phyloP scores from a whole-genome alignment of 2,888 invertebrate species.

The Danaus chrysippus region DNA sequence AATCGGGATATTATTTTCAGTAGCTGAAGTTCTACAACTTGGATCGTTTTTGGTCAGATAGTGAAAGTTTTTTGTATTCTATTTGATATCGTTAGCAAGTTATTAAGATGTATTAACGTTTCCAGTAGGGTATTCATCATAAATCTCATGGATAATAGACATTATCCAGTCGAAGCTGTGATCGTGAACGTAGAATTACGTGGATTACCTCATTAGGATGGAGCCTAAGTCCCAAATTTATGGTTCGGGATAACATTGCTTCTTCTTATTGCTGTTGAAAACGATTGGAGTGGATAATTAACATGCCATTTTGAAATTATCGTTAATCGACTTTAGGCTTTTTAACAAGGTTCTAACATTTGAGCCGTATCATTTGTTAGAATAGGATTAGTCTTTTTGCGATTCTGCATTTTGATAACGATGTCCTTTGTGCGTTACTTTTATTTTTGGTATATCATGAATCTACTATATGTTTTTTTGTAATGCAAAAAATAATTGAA shows the following conservation, averaged over 20 bases:
- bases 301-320: constrained; percentile 9
- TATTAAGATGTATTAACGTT: constrained; percentile 10
- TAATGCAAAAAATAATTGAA: too few relatives aligned
- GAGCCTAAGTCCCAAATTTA: constrained; percentile 35
- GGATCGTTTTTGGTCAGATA: background rate
- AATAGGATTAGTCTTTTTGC: too few relatives aligned
- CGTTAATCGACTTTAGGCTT: background rate
- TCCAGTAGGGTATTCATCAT: constrained; percentile 22
- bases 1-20: too few relatives aligned
- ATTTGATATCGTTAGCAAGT: background rate
- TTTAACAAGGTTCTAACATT: background rate
- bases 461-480: too few relatives aligned
- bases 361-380: too few relatives aligned
- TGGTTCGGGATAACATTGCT: constrained; percentile 31
- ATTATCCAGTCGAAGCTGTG: constrained; percentile 28
- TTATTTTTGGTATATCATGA: too few relatives aligned
- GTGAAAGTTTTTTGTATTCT: background rate
- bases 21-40: too few relatives aligned
- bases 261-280: constrained; percentile 41
- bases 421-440: too few relatives aligned
- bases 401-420: too few relatives aligned
- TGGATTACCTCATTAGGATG: constrained; percentile 40
- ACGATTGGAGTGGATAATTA: constrained; percentile 21
- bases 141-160: constrained; percentile 29
- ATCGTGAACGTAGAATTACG: constrained; percentile 32